phyloP scores from a whole-genome alignment of 2,888 invertebrate species.

The Phrixothrix hirtus region DNA sequence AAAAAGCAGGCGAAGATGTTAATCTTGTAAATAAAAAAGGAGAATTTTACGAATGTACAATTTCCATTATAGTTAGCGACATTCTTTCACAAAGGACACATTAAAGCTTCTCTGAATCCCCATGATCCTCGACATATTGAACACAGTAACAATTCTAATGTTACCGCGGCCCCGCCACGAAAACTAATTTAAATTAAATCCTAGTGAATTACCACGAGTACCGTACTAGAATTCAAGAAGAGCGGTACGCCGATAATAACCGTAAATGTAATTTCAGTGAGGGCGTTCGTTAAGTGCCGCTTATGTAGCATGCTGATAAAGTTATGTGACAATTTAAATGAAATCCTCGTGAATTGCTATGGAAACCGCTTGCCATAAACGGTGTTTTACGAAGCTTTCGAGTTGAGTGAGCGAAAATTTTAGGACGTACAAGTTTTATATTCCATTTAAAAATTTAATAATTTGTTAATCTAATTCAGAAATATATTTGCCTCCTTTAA shows the following conservation, averaged over 20 bases:
- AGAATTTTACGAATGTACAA: constrained; percentile 19
- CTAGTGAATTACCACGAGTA: constrained; percentile 68
- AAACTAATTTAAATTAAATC: constrained; percentile 78
- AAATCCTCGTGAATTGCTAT: constrained; percentile 55
- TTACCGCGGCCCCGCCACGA: constrained; percentile 51
- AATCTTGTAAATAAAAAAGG: constrained; percentile 18
- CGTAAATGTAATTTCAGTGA: background rate
- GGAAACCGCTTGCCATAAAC: constrained; percentile 52
- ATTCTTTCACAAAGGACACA: constrained; percentile 31
- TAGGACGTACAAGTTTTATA: no score
- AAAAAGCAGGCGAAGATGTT: constrained; percentile 6
- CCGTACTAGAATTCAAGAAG: constrained; percentile 31
- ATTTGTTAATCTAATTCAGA: no score
- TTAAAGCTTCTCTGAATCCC: constrained; percentile 36
- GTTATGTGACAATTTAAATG: constrained; percentile 54
- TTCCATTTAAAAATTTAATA: no score
- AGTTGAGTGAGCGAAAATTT: constrained; percentile 33
- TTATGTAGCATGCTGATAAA: constrained; percentile 25
- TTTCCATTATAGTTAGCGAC: constrained; percentile 31
- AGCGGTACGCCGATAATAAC: constrained; percentile 31
- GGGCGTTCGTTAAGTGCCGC: constrained; percentile 33
- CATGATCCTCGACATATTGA: constrained; percentile 44
- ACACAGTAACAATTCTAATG: constrained; percentile 49
- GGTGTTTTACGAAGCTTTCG: constrained; percentile 40
- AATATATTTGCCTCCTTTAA: no score